phyloP scores from a whole-genome alignment of 1,140 invertebrate species.

The Grapholita molesta region DNA sequence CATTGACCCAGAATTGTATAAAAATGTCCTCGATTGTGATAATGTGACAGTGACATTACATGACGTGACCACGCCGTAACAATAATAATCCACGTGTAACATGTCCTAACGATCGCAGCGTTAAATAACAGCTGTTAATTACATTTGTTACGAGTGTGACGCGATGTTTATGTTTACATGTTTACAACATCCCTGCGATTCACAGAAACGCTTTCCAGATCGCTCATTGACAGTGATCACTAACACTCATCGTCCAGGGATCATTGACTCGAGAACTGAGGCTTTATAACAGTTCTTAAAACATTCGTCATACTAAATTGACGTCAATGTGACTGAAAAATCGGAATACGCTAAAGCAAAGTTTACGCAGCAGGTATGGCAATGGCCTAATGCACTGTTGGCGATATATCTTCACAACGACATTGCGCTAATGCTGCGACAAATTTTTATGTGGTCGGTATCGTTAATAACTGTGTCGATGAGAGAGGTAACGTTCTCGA shows the following conservation, averaged over 20 bases:
- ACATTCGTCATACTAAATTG: not conserved
- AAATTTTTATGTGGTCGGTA: not conserved
- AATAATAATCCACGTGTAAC: slow-evolving; percentile 8
- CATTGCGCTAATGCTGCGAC: not conserved
- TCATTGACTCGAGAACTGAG: not conserved
- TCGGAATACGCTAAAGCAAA: not conserved
- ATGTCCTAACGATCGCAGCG: not conserved
- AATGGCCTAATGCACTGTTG: not conserved
- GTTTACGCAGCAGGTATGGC: not conserved
- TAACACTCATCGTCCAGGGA: no score
- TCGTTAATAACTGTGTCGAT: not conserved
- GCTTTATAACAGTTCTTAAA: not conserved
- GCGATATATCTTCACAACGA: no score
- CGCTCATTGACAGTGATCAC: no score
- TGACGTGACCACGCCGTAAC: slow-evolving; percentile 27
- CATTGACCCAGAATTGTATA: slow-evolving; percentile 77
- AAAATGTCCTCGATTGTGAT: slow-evolving; percentile 71
- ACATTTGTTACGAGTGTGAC: not conserved
- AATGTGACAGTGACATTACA: slow-evolving; percentile 74
- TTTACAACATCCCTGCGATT: not conserved
- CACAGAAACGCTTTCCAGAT: not conserved
- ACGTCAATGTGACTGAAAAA: not conserved
- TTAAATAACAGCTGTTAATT: slow-evolving; percentile 6
- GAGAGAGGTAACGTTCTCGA: not conserved
- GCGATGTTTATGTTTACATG: not conserved